These are phyloP conservation scores for Diadophis punctatus DNA, from an alignment of 2,113 vertebrate genomes.

Conservation along the genomic window DNA sequence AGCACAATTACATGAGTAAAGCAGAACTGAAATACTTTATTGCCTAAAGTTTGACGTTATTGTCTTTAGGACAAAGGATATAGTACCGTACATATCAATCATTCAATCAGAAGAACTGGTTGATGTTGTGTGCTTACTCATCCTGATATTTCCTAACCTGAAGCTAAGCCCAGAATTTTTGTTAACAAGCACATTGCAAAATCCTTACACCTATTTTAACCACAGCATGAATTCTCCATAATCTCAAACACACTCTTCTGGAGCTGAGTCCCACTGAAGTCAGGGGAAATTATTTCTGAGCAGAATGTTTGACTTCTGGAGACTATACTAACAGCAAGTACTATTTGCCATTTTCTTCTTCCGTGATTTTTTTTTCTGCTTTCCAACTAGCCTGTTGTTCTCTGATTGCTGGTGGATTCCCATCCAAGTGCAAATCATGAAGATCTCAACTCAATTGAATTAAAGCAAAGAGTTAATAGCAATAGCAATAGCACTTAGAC, in stretches of 20 bases:
- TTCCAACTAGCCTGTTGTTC: not conserved
- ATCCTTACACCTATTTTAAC: not conserved
- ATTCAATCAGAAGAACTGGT: not conserved
- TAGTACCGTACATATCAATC: not conserved
- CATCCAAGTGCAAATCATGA: not conserved
- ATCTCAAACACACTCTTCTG: not conserved
- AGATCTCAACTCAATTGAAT: not conserved
- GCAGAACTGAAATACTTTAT: not conserved
- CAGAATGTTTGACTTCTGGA: not conserved
- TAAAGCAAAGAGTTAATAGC: not conserved
- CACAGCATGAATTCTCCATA: not conserved
- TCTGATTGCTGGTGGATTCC: not conserved
- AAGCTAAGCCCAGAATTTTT: not conserved
- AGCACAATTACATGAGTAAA: not conserved
- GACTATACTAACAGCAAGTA: not conserved
- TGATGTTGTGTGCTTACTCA: not conserved
- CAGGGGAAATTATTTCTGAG: not conserved
- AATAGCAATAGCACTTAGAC: too few relatives aligned
- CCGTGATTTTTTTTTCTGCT: not conserved
- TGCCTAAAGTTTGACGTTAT: not conserved
- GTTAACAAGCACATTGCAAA: not conserved
- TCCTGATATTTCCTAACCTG: not conserved
- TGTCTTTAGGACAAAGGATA: not conserved
- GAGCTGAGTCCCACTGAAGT: not conserved
- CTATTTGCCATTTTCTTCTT: not conserved